phyloP scores from a whole-genome alignment of 35 echinoderm and acorn worm species.

The Amphiura filiformis region DNA sequence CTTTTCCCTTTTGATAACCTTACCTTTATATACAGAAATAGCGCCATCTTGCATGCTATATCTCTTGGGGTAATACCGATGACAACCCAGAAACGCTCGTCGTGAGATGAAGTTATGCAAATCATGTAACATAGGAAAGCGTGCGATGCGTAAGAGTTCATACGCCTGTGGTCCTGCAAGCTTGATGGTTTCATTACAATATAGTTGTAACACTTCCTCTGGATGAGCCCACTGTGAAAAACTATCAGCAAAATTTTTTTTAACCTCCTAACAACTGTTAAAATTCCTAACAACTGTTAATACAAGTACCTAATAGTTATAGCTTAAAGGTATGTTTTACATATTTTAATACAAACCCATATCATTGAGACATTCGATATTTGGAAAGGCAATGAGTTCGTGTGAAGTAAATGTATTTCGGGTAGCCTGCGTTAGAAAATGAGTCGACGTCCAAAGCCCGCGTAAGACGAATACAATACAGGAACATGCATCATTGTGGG shows the following conservation, averaged over 20 bases:
- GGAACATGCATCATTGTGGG: too few relatives aligned
- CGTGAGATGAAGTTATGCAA: slow-evolving; percentile 29
- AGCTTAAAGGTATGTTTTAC: neutral
- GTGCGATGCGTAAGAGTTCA: slow-evolving; percentile 36
- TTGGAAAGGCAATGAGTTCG: too few relatives aligned
- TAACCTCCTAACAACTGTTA: too few relatives aligned
- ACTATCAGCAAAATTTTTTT: neutral
- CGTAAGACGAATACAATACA: too few relatives aligned
- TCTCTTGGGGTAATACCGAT: slow-evolving; percentile 1
- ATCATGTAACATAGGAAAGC: slow-evolving; percentile 19
- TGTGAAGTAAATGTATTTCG: too few relatives aligned
- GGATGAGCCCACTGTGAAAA: slow-evolving; percentile 47
- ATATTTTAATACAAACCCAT: neutral
- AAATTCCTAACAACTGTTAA: too few relatives aligned
- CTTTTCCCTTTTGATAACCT: too few relatives aligned
- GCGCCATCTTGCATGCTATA: slow-evolving; percentile 14
- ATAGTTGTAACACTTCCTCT: slow-evolving; percentile 29
- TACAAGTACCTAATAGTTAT: too few relatives aligned
- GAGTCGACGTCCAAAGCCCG: too few relatives aligned
- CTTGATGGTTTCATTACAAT: neutral
- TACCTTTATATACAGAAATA: slow-evolving; percentile 24
- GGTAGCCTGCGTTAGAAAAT: too few relatives aligned
- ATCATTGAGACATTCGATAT: too few relatives aligned
- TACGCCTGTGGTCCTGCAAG: slow-evolving; percentile 56
- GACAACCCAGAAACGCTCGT: slow-evolving; percentile 34